Evolutionary conservation across 1,140 invertebrate genomes (phyloP), one percentile per base, ranked within the genome.

Genomic region (Drosophila punjabiensis): DNA sequence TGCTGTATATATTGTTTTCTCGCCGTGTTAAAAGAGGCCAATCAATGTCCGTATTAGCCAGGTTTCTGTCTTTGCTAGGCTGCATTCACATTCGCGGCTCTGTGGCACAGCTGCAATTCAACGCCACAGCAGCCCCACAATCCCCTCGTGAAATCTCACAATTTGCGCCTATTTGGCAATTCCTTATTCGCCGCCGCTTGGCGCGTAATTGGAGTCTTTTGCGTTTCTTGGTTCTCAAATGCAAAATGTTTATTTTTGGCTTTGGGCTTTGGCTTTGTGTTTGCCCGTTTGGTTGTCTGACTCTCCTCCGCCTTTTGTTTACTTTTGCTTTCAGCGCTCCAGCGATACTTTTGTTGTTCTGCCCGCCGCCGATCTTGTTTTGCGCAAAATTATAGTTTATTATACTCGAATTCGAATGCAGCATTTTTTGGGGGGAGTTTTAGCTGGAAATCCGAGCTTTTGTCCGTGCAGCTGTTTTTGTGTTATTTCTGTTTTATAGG

Each of bases 241-340:
- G 58, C 56, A 65, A 61, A 88, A 75, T 89, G 81, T 85, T 90
- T 89, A 90, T 85, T 89, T 89, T 89, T 79, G 85, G 81, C 66
- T 58, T 64, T 48, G 58, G 65, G 56, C 35, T 79, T 67, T 79
- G 80, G 53, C 60, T 70, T 59, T 67, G 41, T 81, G 75, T 61
- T 37, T 61, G 60, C 55, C 30, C 41, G 50, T 50, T 81, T 65
- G 60, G 37, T 73, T 71, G 60, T 64, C 82, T 62, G 66, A 80
- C 67, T 53, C 68, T 55, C 41, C 69, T 37, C 32, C 59, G 48
- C 50, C 69, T 64, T 64, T 75, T 75, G 71, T 75, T 75, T 75
- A 75, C 55, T 79, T 86, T 86, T 82, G 75, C 75, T 86, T 86
- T 86, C 75, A 59, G 61, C 75, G 66, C 45, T 62, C 50, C 70